A percentile compares a stretch with the other conserved stretches of the same genome.
Conservation (phyloP, 2,113 vertebrate genomes). For the Osmerus eperlanus region DNA sequence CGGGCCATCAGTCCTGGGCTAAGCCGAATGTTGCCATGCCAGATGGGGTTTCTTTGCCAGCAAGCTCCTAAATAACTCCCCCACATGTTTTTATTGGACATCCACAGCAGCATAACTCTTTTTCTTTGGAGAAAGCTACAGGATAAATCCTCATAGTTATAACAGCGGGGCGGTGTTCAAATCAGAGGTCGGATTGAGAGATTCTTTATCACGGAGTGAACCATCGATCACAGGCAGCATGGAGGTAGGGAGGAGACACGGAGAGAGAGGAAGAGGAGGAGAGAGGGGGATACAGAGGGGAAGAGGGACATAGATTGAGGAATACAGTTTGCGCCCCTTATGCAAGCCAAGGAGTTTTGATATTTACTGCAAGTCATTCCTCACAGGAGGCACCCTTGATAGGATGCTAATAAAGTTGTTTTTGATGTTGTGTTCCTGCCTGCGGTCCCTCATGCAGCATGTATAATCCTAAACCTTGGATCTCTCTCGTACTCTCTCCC, state of each 20-base stretch:
- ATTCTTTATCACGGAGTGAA: constrained; percentile 27
- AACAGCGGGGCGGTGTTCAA: constrained; percentile 24
- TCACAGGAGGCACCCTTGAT: too few species aligned
- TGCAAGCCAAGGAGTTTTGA: too few species aligned
- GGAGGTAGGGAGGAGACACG: background rate
- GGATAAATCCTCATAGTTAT: constrained; percentile 17
- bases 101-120: background rate
- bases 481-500: background rate
- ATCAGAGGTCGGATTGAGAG: constrained; percentile 41
- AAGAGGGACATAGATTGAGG: background rate
- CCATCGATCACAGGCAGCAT: constrained; percentile 46
- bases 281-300: background rate
- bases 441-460: too few species aligned
- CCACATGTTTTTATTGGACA: background rate
- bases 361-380: too few species aligned
- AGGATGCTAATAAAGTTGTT: background rate
- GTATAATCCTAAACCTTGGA: background rate
- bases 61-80: background rate
- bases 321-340: background rate
- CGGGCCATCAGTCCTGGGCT: background rate
- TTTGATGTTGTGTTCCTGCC: background rate
- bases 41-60: background rate
- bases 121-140: constrained; percentile 1
- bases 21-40: background rate
- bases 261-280: background rate